Percentiles rank a stretch among this genome's conserved stretches.
These are phyloP conservation scores for Gobio gobio DNA, from an alignment of 2,113 vertebrate species.

Conservation along the genomic window DNA sequence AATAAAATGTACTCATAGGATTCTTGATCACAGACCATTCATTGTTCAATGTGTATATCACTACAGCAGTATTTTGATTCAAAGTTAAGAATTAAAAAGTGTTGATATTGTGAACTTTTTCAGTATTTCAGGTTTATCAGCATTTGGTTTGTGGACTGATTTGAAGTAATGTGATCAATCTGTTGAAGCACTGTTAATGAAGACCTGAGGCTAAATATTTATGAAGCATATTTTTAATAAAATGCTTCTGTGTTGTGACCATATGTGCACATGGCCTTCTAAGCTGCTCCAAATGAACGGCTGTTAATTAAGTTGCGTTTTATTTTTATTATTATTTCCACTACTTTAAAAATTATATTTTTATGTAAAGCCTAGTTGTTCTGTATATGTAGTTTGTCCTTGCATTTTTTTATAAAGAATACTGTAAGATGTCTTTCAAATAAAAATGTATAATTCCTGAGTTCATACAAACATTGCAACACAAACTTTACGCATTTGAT, in stretches of 20 bases:
- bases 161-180: slow-evolving; percentile 11
- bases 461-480: not conserved
- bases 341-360: slow-evolving; percentile 49
- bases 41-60: not conserved
- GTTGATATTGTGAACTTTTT: not conserved
- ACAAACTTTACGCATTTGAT: not conserved
- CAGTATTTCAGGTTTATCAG: not conserved
- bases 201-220: slow-evolving; percentile 26
- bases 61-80: slow-evolving; percentile 25
- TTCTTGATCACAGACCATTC: not conserved
- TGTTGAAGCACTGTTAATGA: slow-evolving; percentile 14
- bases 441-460: slow-evolving; percentile 48
- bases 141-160: not conserved
- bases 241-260: slow-evolving; percentile 28
- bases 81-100: slow-evolving; percentile 12
- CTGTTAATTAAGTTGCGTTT: slow-evolving; percentile 31
- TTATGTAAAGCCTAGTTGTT: slow-evolving; percentile 50
- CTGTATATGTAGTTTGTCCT: slow-evolving; percentile 39
- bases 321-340: not conserved
- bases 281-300: slow-evolving; percentile 31
- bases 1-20: not conserved
- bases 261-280: slow-evolving; percentile 43
- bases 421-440: slow-evolving; percentile 49
- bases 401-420: slow-evolving; percentile 33
- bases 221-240: slow-evolving; percentile 28